Base-by-base conservation (phyloP, 2,797 vertebrate species). In the Anableps anableps region DNA sequence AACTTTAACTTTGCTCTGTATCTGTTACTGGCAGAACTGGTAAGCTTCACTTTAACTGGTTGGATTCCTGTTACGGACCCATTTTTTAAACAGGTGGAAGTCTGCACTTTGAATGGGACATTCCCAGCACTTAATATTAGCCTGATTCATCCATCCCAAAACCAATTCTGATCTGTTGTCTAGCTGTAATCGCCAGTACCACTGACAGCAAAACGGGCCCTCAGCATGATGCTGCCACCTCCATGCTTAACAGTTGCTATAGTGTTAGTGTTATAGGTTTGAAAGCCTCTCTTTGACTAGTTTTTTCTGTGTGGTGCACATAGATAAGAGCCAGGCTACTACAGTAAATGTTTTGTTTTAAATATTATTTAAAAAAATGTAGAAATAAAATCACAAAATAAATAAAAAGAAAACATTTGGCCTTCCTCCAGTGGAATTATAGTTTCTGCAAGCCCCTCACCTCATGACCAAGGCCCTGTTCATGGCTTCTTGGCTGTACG, bases 401-500 rank as follows among this genome's bases (percentile, higher is more conserved):
- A 23, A 53, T 26, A 13, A 38, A 38, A 38, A 13, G 21, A 26
- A 41, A 66, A 66, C 58, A 62, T 5, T 62, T 62, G 13, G n/a
- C 58, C 29, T 62, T 62, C 29, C 60, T 64, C 8, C 26, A 3
- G 36, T 10, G 66, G 31, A 50, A n/a, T 21, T 7, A 38, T 26
- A 36, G 38, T n/a, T 66, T 38, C 21, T 43, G 38, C 17, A 2
- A 5, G 17, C n/a, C 5, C 0, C 93, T 94, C 80, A 97, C 97
- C 97, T 96, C 72, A 88, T 85, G 16, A 92, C 81, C 84, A 99
- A 10, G 3, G 98, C 97, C 92, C 98, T 96, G 74, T 85, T 88
- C 96, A 97, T 96, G 21, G 92, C 97, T 29, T 96, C 92, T 4
- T 88, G 88, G 82, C 95, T 98, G 80, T 96, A 99, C 0, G 97